Evolutionary conservation across 2,888 invertebrate species (phyloP), one percentile per base, ranked within the genome.

Genomic region (Lithodes maja): DNA sequence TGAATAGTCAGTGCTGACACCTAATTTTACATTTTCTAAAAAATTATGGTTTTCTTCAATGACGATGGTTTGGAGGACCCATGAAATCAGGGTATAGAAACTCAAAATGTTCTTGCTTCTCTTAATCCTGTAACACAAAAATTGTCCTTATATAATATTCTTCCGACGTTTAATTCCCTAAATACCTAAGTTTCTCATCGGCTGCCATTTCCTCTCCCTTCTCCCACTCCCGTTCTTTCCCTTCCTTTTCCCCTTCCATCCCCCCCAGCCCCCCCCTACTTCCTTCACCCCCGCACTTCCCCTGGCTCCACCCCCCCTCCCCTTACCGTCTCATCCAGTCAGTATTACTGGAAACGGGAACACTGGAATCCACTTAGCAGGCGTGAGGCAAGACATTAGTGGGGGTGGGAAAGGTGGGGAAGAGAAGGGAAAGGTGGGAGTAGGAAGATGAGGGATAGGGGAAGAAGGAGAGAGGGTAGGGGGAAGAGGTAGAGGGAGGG

Each of bases 361-460:
- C 61, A 61, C 61, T 61, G 61, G 61, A 61, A 61, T 61, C 61
- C 61, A 61, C 61, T 61, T 61, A 61, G 61, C 61, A 61, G 61
- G 61, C 61, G 0, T 12, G 61, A 61, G 61, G 61, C 61, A 61
- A 61, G 61, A 61, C 61, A 61, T 61, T 61, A 61, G 61, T 61
- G 61, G 61, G 7, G 61, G 61, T 5, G 61, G 61, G 12, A 1
- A 61, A 12, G 61, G 7, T 12, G 12, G 61, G 61, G 7, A 61
- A 61, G 61, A 61, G 61, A 12, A 61, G 12, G 61, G 12, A 61
- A 12, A 61, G 61, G 61, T 5, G 61, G 61, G 61, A 61, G 61
- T 33, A 33, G 12, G 61, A 61, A 61, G 61, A 61, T 5, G 61
- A 61, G 61, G 61, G 61, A 12, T 61, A 61, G 12, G 12, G 61